Base-by-base conservation (phyloP, 2,113 vertebrate genomes). In the Phaetusa simplex region DNA sequence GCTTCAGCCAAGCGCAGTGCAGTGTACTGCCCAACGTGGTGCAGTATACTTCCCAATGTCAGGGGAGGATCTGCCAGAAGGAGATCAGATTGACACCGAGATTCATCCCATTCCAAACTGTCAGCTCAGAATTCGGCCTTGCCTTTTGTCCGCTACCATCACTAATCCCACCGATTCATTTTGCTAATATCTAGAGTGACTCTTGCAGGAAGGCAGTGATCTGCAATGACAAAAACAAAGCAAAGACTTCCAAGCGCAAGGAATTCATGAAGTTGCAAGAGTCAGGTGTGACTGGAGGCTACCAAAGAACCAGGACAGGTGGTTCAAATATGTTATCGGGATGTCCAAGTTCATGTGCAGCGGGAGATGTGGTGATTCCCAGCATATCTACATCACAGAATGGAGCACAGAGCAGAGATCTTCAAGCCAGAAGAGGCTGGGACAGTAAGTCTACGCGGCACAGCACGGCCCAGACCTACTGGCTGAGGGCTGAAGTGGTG, bases 281-380 rank as follows among this genome's bases (percentile, higher is more conserved):
- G 47, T 50, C 38, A 40, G 14, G 26, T 43, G 67, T 47, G 49
- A 62, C n/a, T 59, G 32, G 29, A 74, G 45, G 47, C 66, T 80
- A 40, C 21, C 42, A 45, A 69, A 74, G 55, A 82, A 50, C 20
- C 18, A 74, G 36, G 40, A 78, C 0, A 82, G 43, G 14, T 69
- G 22, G 14, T 34, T 61, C 59, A 82, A 40, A n/a, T 23, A 34
- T 0, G 3, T 50, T 50, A 23, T 3, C 4, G 7, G 29, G n/a
- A 49, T 47, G 49, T 19, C 50, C 21, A 0, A 0, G 20, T 18
- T 42, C 76, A 61, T 1, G 24, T 4, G 20, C 38, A 77, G 42
- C 59, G 38, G 40, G 58, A 86, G 40, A 66, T 12, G 22, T 56
- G 73, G 42, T 43, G 55, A 66, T 32, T 80, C 5, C 8, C 67